A percentile compares a stretch with the other conserved stretches of the same genome.
Conservation (phyloP, 1,140 invertebrate genomes). For the Nebria ingens region DNA sequence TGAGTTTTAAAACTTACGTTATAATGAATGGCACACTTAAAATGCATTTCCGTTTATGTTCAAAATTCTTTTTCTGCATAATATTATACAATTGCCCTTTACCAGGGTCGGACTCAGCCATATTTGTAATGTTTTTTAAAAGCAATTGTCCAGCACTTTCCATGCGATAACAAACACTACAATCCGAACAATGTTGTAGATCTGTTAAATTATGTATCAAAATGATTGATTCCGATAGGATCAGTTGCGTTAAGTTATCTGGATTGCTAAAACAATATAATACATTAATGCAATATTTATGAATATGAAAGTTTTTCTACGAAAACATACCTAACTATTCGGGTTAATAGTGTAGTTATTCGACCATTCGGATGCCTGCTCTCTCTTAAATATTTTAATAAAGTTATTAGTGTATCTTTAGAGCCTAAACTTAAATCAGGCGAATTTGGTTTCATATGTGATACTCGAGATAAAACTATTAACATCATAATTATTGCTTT, state of each 20-base stretch:
- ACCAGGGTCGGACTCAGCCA: conserved; percentile 41
- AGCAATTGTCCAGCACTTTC: conserved; percentile 32
- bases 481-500: neutral
- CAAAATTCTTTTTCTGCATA: conserved; percentile 34
- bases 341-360: conserved; percentile 33
- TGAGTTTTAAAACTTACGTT: conserved; percentile 30
- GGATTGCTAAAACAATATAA: conserved; percentile 22
- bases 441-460: conserved; percentile 22
- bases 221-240: conserved; percentile 25
- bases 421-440: conserved; percentile 34
- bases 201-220: conserved; percentile 22
- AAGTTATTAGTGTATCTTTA: conserved; percentile 33
- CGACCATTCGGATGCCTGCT: conserved; percentile 23
- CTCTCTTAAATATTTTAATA: conserved; percentile 19
- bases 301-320: neutral
- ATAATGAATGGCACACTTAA: conserved; percentile 42
- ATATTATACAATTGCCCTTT: conserved; percentile 42
- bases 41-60: conserved; percentile 38
- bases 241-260: conserved; percentile 26
- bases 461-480: neutral
- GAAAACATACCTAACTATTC: conserved; percentile 33
- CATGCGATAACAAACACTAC: conserved; percentile 30
- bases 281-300: conserved; percentile 6
- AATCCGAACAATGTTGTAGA: conserved; percentile 18
- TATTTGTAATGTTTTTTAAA: conserved; percentile 34